Conservation (phyloP, 2,797 vertebrate genomes). For the Vipera ursinii region DNA sequence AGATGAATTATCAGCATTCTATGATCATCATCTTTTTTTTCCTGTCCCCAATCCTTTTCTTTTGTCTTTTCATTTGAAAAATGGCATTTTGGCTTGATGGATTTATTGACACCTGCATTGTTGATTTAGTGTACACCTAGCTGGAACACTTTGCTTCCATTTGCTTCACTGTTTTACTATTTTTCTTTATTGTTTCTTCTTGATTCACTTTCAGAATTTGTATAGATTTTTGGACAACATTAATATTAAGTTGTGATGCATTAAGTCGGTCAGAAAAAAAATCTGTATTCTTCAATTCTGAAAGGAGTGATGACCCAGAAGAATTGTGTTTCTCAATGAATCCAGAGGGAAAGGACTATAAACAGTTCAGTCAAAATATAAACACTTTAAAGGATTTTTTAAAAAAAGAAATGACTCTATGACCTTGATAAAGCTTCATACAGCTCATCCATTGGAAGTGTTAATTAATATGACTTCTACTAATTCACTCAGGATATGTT, state of each 20-base stretch:
- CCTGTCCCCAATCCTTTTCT: neutral
- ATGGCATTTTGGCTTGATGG: neutral
- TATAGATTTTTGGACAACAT: neutral
- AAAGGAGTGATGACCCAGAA: neutral
- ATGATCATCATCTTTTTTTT: neutral
- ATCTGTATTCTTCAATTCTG: neutral
- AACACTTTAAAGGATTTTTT: neutral
- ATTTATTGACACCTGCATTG: neutral
- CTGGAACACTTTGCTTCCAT: neutral
- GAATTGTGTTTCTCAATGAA: neutral
- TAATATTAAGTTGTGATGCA: neutral
- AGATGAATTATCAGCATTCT: neutral
- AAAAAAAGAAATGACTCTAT: neutral
- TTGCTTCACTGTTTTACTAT: neutral
- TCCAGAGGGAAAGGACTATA: neutral
- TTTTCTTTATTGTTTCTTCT: neutral
- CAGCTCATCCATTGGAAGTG: neutral
- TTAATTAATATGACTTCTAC: neutral
- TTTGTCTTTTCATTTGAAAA: neutral
- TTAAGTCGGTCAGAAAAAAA: neutral
- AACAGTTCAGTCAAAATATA: neutral
- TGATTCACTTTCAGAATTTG: neutral
- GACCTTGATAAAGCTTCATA: neutral
- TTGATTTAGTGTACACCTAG: neutral
- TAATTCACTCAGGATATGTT: neutral